Evolutionary conservation across 2,888 invertebrate species (phyloP).

Genomic region (Noctua fimbriata): DNA sequence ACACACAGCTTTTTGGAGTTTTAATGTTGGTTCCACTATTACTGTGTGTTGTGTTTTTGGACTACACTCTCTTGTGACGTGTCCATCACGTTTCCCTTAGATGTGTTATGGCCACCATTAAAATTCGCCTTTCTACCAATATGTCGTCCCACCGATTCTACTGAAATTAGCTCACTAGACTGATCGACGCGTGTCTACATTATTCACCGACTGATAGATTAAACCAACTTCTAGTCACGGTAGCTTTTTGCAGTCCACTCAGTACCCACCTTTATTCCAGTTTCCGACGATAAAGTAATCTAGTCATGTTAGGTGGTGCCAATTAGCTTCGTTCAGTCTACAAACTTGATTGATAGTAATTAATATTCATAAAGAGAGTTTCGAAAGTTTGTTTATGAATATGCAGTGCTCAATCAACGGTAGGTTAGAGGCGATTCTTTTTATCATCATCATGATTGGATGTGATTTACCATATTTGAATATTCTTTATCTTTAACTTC

Average conservation of each 20-base stretch:
- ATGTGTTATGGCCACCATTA: background rate
- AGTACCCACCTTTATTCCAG: constrained; percentile 56
- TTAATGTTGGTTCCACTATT: background rate
- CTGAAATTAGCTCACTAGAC: constrained; percentile 46
- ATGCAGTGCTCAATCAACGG: constrained; percentile 50
- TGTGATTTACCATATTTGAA: constrained; percentile 44
- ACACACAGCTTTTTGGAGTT: background rate
- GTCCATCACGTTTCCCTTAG: background rate
- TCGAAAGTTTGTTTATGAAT: constrained; percentile 58
- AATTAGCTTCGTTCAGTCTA: constrained; percentile 59
- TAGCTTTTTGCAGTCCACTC: constrained; percentile 56
- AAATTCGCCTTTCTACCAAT: constrained; percentile 30
- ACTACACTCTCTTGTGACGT: background rate
- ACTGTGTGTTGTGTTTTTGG: background rate
- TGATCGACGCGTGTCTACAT: constrained; percentile 61
- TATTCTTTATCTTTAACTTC: constrained; percentile 23
- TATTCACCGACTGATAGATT: constrained; percentile 62
- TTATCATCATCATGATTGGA: constrained; percentile 21
- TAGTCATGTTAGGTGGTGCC: constrained; percentile 60
- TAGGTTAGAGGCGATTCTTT: constrained; percentile 34
- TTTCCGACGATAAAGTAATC: constrained; percentile 57
- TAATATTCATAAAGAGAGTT: constrained; percentile 63
- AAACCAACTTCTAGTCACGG: constrained; percentile 55
- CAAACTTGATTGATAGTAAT: constrained; percentile 62
- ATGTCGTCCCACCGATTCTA: constrained; percentile 31